phyloP scores from a whole-genome alignment of 2,888 invertebrate genomes.

The Ferrisia virgata region DNA sequence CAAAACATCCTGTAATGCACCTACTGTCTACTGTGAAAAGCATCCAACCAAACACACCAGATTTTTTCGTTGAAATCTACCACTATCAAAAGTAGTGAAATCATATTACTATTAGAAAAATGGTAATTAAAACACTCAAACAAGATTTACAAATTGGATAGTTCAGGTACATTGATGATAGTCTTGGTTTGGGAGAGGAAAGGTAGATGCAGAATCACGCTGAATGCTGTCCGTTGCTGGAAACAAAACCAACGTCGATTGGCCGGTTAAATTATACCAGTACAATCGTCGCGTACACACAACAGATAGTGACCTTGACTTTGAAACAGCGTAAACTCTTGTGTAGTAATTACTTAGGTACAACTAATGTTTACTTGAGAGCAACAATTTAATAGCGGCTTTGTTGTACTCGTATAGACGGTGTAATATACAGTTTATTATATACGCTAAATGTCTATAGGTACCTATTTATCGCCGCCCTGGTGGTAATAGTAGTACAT shows the following conservation, averaged over 20 bases:
- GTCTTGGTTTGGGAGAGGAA: background rate
- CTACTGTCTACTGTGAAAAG: too few species aligned
- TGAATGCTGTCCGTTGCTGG: too few species aligned
- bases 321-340: too few species aligned
- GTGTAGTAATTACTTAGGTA: background rate
- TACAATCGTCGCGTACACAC: background rate
- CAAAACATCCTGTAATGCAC: too few species aligned
- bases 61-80: too few species aligned
- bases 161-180: background rate
- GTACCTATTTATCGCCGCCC: too few species aligned
- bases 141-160: background rate
- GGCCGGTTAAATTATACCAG: background rate
- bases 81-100: too few species aligned
- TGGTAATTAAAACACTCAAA: background rate
- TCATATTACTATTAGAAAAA: too few species aligned
- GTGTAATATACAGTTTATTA: background rate
- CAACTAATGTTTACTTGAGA: background rate
- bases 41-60: too few species aligned
- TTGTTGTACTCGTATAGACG: background rate
- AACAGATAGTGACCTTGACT: background rate
- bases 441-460: background rate
- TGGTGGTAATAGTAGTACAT: background rate
- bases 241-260: background rate
- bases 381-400: background rate
- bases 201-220: background rate